Conservation (phyloP, 2,888 invertebrate genomes). For the Isoperla grammatica region DNA sequence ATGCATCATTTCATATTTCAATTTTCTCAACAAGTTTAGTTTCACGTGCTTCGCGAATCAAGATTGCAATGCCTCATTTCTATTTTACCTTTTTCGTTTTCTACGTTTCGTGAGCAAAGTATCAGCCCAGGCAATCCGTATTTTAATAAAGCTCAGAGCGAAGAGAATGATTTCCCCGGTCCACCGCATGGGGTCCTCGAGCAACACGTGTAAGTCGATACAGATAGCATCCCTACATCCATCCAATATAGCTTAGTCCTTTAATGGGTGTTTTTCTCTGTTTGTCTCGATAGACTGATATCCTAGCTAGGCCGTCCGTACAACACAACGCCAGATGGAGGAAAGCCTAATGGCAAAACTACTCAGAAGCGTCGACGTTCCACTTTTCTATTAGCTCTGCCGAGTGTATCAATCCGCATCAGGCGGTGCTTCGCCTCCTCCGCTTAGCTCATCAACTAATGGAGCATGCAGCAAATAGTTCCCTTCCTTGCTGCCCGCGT, state of each 20-base stretch:
- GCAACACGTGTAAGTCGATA: neutral
- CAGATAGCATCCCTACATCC: neutral
- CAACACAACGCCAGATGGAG: neutral
- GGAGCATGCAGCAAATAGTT: constrained; percentile 21
- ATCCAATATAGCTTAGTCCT: constrained; percentile 3
- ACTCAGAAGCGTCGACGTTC: neutral
- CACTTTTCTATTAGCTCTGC: constrained; percentile 15
- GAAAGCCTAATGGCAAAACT: neutral
- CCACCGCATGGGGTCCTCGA: neutral
- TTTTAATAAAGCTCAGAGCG: no score
- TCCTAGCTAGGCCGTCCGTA: neutral
- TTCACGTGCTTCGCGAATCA: no score
- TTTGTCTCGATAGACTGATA: neutral
- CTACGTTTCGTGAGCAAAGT: no score
- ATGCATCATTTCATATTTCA: no score
- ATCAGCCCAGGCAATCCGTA: no score
- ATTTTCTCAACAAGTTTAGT: no score
- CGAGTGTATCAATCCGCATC: constrained; percentile 8
- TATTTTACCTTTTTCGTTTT: no score
- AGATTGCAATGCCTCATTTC: no score
- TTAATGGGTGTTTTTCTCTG: neutral
- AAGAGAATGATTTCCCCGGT: no score
- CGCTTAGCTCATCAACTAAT: constrained; percentile 27
- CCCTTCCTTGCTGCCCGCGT: neutral
- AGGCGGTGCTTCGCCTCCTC: neutral